Evolutionary conservation across 2,113 vertebrate species (phyloP).

Genomic region (Propithecus coquereli): DNA sequence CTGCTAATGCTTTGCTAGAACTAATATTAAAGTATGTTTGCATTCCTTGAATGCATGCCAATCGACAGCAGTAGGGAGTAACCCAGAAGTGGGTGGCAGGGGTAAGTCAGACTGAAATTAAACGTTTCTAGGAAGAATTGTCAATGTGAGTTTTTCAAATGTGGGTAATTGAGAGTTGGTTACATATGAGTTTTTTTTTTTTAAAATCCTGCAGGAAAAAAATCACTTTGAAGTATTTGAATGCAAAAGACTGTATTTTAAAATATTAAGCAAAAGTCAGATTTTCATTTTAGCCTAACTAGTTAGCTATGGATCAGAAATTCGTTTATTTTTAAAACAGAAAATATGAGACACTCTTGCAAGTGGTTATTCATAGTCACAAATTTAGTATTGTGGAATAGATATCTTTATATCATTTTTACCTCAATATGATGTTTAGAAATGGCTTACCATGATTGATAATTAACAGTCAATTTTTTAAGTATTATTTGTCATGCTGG

Average conservation of each 20-base stretch:
- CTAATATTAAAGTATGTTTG: slow-evolving; percentile 68
- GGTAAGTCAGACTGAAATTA: slow-evolving; percentile 15
- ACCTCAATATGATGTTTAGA: neutral
- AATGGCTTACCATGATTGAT: neutral
- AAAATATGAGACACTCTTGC: neutral
- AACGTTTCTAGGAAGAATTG: slow-evolving; percentile 25
- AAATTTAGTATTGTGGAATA: neutral
- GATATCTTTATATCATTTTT: neutral
- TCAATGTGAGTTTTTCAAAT: slow-evolving; percentile 34
- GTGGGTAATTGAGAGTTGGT: slow-evolving; percentile 27
- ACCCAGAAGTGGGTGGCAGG: neutral
- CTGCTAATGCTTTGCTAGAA: slow-evolving; percentile 48
- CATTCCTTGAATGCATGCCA: slow-evolving; percentile 36
- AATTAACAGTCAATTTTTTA: neutral
- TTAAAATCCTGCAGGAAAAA: slow-evolving; percentile 2
- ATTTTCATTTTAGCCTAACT: slow-evolving; percentile 44
- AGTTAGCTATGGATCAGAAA: neutral
- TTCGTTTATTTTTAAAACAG: slow-evolving; percentile 14
- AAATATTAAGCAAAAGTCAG: slow-evolving; percentile 38
- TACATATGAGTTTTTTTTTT: neutral
- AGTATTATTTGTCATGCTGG: neutral
- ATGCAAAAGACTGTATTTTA: slow-evolving; percentile 43
- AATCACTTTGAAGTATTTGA: slow-evolving; percentile 45
- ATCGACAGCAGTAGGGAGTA: neutral
- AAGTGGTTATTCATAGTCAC: neutral